phyloP scores from a whole-genome alignment of 2,113 vertebrate species.

The Pterocles burchelli region DNA sequence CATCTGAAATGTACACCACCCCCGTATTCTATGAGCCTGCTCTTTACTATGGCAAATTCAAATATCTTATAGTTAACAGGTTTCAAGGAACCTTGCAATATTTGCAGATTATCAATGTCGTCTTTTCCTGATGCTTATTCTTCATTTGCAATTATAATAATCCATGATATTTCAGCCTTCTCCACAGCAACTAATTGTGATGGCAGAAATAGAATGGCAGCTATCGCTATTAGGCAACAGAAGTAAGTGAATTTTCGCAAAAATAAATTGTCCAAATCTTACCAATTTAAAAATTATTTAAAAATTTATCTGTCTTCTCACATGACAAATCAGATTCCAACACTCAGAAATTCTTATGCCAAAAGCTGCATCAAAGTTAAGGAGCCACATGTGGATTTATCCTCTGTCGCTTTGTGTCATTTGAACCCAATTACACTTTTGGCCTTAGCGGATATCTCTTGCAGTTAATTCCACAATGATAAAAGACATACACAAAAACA shows the following conservation, averaged over 20 bases:
- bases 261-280: slow-evolving; percentile 14
- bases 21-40: neutral
- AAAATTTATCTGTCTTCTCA: neutral
- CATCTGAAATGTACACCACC: neutral
- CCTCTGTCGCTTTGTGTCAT: neutral
- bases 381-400: neutral
- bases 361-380: neutral
- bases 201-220: slow-evolving; percentile 53
- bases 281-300: neutral
- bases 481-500: neutral
- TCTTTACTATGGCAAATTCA: neutral
- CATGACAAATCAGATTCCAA: neutral
- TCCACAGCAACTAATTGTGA: slow-evolving; percentile 59
- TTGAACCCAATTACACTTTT: neutral
- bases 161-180: slow-evolving; percentile 50
- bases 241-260: slow-evolving; percentile 26
- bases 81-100: slow-evolving; percentile 44
- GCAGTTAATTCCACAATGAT: neutral
- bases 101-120: slow-evolving; percentile 62
- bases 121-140: slow-evolving; percentile 49
- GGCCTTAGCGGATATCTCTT: neutral
- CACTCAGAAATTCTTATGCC: neutral
- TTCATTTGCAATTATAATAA: slow-evolving; percentile 64
- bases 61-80: neutral
- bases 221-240: slow-evolving; percentile 38